phyloP scores from a whole-genome alignment of 2,113 vertebrate species.

The Serilophus lunatus region DNA sequence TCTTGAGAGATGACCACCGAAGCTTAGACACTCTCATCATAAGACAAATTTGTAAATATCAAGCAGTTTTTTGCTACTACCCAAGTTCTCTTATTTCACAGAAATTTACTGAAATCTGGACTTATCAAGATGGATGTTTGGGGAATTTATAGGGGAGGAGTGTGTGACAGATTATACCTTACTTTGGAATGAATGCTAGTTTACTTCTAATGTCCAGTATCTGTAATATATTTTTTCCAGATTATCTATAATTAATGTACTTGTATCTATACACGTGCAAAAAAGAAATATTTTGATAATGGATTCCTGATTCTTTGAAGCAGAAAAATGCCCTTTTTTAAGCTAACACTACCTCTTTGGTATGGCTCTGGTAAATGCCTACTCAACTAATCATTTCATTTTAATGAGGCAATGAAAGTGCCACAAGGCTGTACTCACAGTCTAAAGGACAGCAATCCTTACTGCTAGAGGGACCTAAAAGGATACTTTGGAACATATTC shows the following conservation, averaged over 20 bases:
- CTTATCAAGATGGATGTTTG: background rate
- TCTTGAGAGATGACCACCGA: background rate
- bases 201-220: background rate
- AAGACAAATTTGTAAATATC: background rate
- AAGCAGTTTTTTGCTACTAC: background rate
- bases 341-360: background rate
- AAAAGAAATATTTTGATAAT: background rate
- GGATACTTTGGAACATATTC: background rate
- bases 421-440: background rate
- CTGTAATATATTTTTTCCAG: background rate
- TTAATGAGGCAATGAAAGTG: constrained; percentile 41
- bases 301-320: background rate
- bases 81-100: background rate
- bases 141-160: background rate
- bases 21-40: background rate
- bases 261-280: background rate
- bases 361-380: background rate
- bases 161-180: background rate
- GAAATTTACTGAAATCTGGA: background rate
- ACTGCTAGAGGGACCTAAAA: background rate
- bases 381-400: constrained; percentile 14
- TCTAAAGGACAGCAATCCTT: too few relatives aligned
- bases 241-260: background rate
- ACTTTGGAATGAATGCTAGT: background rate
- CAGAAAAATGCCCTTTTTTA: background rate